Evolutionary conservation across 2,797 vertebrate genomes (phyloP).

Genomic region (Odontamblyopus lacepedii): DNA sequence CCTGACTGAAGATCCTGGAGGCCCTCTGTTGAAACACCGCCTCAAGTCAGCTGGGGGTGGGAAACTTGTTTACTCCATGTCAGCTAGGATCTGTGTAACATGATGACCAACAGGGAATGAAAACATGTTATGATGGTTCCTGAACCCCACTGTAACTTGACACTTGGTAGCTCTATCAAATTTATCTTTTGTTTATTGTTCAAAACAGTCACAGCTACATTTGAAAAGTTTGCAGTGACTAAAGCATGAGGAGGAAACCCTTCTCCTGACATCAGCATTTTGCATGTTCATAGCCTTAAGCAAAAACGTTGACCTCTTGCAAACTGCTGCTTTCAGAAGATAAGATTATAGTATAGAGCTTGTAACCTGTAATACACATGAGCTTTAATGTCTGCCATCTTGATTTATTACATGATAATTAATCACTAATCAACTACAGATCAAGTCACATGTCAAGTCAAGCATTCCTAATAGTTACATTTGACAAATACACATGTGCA

Average conservation of each 20-base stretch:
- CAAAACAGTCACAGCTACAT: slow-evolving; percentile 12
- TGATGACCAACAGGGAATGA: background rate
- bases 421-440: background rate
- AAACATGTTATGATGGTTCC: background rate
- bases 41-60: slow-evolving; percentile 20
- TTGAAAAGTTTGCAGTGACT: slow-evolving; percentile 52
- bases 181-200: background rate
- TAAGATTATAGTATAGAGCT: background rate
- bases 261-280: slow-evolving; percentile 67
- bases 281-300: slow-evolving; percentile 35
- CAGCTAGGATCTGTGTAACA: slow-evolving; percentile 1
- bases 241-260: slow-evolving; percentile 51
- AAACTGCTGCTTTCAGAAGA: slow-evolving; percentile 19
- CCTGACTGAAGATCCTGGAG: background rate
- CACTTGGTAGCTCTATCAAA: background rate
- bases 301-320: slow-evolving; percentile 17
- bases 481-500: background rate
- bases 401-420: background rate
- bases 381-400: background rate
- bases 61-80: slow-evolving; percentile 32
- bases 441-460: background rate
- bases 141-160: background rate
- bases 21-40: slow-evolving; percentile 5
- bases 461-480: background rate
- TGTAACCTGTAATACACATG: background rate